These are phyloP conservation scores for Hydropotes inermis DNA, from an alignment of 2,113 vertebrate species.

Conservation along the genomic window DNA sequence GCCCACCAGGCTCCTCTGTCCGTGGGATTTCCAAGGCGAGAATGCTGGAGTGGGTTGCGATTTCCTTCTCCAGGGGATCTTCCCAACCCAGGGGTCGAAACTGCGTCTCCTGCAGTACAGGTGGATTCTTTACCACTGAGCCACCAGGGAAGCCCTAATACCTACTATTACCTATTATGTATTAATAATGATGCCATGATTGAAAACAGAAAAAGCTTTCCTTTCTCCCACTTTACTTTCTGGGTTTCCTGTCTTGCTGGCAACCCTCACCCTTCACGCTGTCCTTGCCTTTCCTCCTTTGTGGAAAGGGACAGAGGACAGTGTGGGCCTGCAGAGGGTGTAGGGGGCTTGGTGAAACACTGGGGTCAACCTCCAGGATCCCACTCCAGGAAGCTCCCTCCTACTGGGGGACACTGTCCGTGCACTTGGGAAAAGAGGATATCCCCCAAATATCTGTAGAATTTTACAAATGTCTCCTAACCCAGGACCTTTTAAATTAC, in stretches of 20 bases:
- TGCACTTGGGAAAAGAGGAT: neutral
- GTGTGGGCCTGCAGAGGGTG: no score
- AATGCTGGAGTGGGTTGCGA: neutral
- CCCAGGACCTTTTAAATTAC: neutral
- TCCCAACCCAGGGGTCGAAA: neutral
- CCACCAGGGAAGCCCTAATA: neutral
- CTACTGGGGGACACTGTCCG: neutral
- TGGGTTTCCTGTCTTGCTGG: neutral
- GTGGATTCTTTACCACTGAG: neutral
- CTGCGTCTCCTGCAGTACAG: neutral
- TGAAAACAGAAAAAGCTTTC: neutral
- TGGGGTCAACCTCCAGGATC: rapidly evolving
- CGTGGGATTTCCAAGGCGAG: neutral
- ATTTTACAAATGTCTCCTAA: neutral
- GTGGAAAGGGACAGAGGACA: neutral
- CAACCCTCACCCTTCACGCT: neutral
- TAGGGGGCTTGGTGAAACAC: neutral
- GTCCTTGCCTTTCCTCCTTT: neutral
- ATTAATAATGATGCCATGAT: neutral
- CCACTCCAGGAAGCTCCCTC: neutral
- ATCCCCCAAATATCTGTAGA: rapidly evolving
- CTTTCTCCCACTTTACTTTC: neutral
- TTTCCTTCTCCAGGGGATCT: neutral
- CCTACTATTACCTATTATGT: neutral
- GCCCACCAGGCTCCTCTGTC: neutral